These are phyloP conservation scores for Drosophila subobscura DNA, from an alignment of 1,140 invertebrate genomes.

Conservation along the genomic window DNA sequence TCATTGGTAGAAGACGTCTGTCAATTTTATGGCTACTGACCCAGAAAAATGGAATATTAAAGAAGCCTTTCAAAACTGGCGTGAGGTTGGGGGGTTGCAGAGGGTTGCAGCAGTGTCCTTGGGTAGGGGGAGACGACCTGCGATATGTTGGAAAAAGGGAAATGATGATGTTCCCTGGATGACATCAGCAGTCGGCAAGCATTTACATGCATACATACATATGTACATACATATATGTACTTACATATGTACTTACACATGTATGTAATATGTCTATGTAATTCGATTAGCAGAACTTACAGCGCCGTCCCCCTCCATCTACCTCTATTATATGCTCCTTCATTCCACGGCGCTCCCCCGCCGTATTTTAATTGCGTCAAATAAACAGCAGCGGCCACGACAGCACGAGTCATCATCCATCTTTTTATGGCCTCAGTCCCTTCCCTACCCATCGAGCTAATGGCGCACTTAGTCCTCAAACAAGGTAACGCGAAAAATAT, in stretches of 20 bases:
- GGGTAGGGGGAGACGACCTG: neutral
- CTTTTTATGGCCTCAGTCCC: slow-evolving; percentile 40
- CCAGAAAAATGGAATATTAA: slow-evolving; percentile 70
- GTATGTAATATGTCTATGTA: slow-evolving; percentile 34
- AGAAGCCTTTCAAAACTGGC: slow-evolving; percentile 32
- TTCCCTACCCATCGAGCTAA: neutral
- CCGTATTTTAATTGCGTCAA: slow-evolving; percentile 63
- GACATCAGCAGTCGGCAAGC: slow-evolving; percentile 60
- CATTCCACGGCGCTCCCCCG: neutral
- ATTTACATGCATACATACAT: too few relatives aligned
- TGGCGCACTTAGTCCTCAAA: slow-evolving; percentile 9
- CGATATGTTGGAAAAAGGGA: slow-evolving; percentile 18
- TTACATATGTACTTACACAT: too few relatives aligned
- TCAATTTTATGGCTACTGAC: slow-evolving; percentile 69
- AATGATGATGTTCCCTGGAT: slow-evolving; percentile 29
- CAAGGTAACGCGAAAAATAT: slow-evolving; percentile 24
- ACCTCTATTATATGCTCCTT: neutral
- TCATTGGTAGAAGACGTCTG: slow-evolving; percentile 45
- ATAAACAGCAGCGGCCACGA: slow-evolving; percentile 52
- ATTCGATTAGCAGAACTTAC: slow-evolving; percentile 70
- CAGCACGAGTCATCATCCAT: slow-evolving; percentile 38
- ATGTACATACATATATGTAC: too few relatives aligned
- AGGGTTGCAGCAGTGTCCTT: neutral
- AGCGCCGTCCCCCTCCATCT: slow-evolving; percentile 1
- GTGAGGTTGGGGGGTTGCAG: slow-evolving; percentile 1